Base-by-base conservation (phyloP, 2,797 vertebrate species). In the Galago senegalensis region DNA sequence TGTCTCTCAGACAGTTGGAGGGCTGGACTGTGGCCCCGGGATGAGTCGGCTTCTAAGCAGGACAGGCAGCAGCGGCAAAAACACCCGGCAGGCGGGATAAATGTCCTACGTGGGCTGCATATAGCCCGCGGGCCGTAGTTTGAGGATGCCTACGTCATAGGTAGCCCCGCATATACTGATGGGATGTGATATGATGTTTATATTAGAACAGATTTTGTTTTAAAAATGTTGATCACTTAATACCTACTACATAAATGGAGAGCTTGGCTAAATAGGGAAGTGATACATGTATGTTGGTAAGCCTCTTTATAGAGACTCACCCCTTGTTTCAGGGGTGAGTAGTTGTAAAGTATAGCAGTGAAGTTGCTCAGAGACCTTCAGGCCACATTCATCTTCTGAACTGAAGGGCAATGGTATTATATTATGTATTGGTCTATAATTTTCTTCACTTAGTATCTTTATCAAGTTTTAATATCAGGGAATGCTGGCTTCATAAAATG, bases 381-480 rank as follows among this genome's bases (percentile, higher is more conserved):
- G 53, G n/a, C 40, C 16, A 49, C n/a, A 37, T 61, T 53, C 43
- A 72, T 8, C n/a, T 85, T 85, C 43, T 70, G 31, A 90, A 29
- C 25, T 72, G 73, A 86, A 91, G 34, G 17, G 7, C 4, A 46
- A 60, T 46, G 46, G 46, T 46, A 46, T 60, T 83, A 9, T 46
- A 46, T 75, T 91, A 61, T 76, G 21, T 67, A 40, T 49, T 53
- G 27, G 43, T 56, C 61, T 83, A 8, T 63, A 88, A n/a, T 72
- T 77, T 31, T 77, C 58, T 83, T 87, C 72, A 49, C 46, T 91
- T 87, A 88, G 61, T 87, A 61, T 87, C 23, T 80, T 85, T 27
- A 21, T 61, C 29, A 80, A 21, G n/a, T 77, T 73, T 82, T 58
- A 14, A 7, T 82, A 70, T 88, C 53, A 75, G 58, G 53, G 49